These are phyloP conservation scores for Xiphydria camelus DNA, from an alignment of 2,888 invertebrate genomes.

Conservation along the genomic window DNA sequence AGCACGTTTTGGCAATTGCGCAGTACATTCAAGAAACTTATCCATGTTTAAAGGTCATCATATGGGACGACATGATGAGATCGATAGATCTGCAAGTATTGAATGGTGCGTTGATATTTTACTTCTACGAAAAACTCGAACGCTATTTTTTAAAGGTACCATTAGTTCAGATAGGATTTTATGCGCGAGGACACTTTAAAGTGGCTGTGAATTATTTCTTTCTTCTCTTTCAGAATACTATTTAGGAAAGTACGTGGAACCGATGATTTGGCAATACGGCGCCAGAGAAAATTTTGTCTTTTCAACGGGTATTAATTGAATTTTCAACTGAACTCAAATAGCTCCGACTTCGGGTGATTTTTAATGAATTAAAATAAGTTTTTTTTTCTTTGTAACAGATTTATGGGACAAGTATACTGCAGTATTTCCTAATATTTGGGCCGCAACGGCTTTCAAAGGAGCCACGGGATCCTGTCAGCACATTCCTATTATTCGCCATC, in stretches of 20 bases:
- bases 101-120: constrained; percentile 59
- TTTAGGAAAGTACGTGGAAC: constrained; percentile 66
- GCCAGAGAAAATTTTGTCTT: constrained; percentile 61
- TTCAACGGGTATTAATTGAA: constrained; percentile 54
- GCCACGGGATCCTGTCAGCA: constrained; percentile 77
- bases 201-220: not conserved
- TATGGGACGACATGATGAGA: constrained; percentile 90
- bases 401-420: constrained; percentile 69
- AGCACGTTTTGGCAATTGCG: constrained; percentile 69
- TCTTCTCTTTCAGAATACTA: constrained; percentile 61
- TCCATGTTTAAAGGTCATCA: constrained; percentile 68
- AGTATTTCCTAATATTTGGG: constrained; percentile 75
- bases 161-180: no score
- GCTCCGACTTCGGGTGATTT: no score
- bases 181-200: not conserved
- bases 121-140: constrained; percentile 14
- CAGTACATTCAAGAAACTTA: constrained; percentile 65
- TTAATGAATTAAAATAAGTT: no score
- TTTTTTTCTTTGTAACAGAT: constrained; percentile 55
- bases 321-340: not conserved
- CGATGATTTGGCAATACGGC: constrained; percentile 73
- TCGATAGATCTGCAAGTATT: constrained; percentile 62
- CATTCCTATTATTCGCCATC: constrained; percentile 70
- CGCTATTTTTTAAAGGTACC: constrained; percentile 1
- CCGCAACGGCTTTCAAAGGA: constrained; percentile 84